Evolutionary conservation across 2,113 vertebrate species (phyloP).

Genomic region (Madoqua kirkii): DNA sequence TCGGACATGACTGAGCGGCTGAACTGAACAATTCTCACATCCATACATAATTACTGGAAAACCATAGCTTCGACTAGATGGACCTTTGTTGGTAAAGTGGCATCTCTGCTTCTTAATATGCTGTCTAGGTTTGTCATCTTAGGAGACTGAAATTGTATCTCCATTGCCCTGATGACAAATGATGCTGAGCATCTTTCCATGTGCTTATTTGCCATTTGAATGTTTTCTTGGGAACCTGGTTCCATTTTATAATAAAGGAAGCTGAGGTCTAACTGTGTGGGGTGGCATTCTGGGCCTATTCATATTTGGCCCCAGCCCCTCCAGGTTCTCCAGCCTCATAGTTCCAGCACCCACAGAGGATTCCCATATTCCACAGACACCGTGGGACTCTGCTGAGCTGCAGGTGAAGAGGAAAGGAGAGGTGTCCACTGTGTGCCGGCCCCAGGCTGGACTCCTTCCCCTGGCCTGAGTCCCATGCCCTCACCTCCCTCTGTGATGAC

Average conservation of each 20-base stretch:
- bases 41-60: not conserved
- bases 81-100: not conserved
- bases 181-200: not conserved
- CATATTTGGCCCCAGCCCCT: not conserved
- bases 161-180: not conserved
- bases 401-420: not conserved
- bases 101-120: not conserved
- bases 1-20: too few relatives aligned
- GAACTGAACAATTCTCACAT: not conserved
- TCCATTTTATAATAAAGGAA: not conserved
- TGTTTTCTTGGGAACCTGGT: not conserved
- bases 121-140: not conserved
- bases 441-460: not conserved
- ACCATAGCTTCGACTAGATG: not conserved
- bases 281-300: not conserved
- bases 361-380: not conserved
- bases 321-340: not conserved
- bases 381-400: not conserved
- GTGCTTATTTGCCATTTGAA: not conserved
- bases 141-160: not conserved
- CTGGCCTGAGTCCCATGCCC: not conserved
- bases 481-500: fast-evolving
- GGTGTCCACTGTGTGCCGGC: not conserved
- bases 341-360: not conserved
- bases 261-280: not conserved